A percentile compares a stretch with the other conserved stretches of the same genome.
These are phyloP conservation scores for Rhodeus uyekii DNA, from an alignment of 2,797 vertebrate species.

Conservation along the genomic window DNA sequence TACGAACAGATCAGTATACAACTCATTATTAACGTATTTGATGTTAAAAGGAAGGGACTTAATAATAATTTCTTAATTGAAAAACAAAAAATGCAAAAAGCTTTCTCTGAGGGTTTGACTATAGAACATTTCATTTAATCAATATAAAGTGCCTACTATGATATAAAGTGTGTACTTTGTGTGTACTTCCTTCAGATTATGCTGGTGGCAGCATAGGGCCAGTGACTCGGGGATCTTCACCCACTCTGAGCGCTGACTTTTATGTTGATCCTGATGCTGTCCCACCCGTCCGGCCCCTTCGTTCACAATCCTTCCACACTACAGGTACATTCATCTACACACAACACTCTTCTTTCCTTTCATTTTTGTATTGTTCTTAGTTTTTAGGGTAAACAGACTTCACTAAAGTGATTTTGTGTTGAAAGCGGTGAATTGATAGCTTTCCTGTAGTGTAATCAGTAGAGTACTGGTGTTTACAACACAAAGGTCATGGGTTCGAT, in stretches of 20 bases:
- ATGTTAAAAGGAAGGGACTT: not conserved
- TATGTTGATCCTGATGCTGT: conserved; percentile 62
- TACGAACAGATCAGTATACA: not conserved
- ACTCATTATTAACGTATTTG: not conserved
- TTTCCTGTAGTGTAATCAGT: no score
- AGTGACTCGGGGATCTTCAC: conserved; percentile 49
- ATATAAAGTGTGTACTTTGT: conserved; percentile 1
- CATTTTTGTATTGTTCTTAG: no score
- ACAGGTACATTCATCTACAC: conserved; percentile 62
- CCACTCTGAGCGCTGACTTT: conserved; percentile 62
- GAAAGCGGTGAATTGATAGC: no score
- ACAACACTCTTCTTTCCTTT: no score
- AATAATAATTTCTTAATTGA: not conserved
- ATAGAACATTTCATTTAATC: not conserved
- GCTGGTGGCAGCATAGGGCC: conserved; percentile 65
- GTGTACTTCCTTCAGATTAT: conserved; percentile 69
- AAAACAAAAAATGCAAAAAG: not conserved
- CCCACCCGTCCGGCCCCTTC: conserved; percentile 49
- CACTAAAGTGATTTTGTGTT: no score
- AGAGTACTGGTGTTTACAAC: no score
- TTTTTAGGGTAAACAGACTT: no score
- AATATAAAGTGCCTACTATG: not conserved
- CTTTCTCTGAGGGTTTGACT: not conserved
- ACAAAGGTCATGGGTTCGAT: no score
- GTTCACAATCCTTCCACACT: conserved; percentile 67